phyloP scores from a whole-genome alignment of 2,888 invertebrate genomes.

The Leptinotarsa peninsularis region DNA sequence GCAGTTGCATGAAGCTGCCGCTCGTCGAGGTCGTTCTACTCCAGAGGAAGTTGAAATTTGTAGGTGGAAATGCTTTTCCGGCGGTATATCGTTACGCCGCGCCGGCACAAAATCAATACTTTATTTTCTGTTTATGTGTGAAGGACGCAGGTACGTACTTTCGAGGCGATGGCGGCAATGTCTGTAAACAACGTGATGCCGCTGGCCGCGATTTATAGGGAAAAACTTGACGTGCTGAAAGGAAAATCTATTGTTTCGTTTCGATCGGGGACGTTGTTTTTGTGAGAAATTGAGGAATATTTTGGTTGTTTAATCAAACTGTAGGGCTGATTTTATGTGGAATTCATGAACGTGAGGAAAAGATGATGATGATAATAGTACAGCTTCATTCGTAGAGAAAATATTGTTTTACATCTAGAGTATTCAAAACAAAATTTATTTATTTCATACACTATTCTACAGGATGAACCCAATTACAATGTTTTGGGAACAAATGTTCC shows the following conservation, averaged over 20 bases:
- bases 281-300: no score
- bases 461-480: no score
- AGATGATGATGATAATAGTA: no score
- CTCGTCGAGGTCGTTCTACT: constrained; percentile 1
- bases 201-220: constrained; percentile 8
- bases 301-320: no score
- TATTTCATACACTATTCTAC: no score
- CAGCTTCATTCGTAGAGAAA: no score
- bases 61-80: constrained; percentile 16
- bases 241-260: constrained; percentile 12
- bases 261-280: background rate
- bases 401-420: no score
- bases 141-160: background rate
- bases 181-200: constrained; percentile 11
- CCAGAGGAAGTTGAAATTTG: constrained; percentile 10
- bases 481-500: no score
- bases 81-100: background rate
- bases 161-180: background rate
- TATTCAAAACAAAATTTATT: no score
- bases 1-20: background rate
- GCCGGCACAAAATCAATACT: constrained; percentile 17
- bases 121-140: constrained; percentile 15
- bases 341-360: no score
- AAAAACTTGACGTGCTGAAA: constrained; percentile 4
- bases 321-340: no score